Evolutionary conservation across 1,140 invertebrate genomes (phyloP).

Genomic region (Chymomyza costata): DNA sequence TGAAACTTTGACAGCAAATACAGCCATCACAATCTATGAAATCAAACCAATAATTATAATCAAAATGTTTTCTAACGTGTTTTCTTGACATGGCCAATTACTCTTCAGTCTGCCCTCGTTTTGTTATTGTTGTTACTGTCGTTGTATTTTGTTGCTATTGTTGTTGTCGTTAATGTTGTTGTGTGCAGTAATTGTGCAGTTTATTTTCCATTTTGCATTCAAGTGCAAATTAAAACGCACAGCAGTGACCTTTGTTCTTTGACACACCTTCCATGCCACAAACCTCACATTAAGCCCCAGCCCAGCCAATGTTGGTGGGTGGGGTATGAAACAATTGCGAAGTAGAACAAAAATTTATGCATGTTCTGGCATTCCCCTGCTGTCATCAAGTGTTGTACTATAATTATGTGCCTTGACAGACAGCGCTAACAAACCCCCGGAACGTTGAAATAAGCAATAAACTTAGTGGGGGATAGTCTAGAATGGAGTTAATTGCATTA

Average conservation of each 20-base stretch:
- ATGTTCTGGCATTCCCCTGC: background rate
- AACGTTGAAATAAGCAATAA: no score
- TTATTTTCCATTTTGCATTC: conserved; percentile 45
- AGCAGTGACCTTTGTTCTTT: conserved; percentile 24
- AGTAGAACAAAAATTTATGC: conserved; percentile 4
- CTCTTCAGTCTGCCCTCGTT: no score
- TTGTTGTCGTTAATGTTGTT: conserved; percentile 8
- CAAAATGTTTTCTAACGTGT: no score
- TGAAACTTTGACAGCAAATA: no score
- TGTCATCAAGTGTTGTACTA: conserved; percentile 13
- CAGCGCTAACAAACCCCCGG: no score
- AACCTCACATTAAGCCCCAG: conserved; percentile 22
- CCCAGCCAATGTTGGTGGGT: no score
- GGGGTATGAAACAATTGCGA: background rate
- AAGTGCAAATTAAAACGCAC: conserved; percentile 51
- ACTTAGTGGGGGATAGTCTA: no score
- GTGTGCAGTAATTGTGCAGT: conserved; percentile 40
- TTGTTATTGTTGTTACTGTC: conserved; percentile 11
- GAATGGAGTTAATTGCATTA: no score
- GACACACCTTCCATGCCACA: background rate
- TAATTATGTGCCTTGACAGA: conserved; percentile 7
- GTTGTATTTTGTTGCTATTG: background rate
- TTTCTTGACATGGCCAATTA: no score
- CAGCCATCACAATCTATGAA: no score
- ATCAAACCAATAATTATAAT: no score